phyloP scores from a whole-genome alignment of 2,888 invertebrate species.

The Dicranocentrus wangi region DNA sequence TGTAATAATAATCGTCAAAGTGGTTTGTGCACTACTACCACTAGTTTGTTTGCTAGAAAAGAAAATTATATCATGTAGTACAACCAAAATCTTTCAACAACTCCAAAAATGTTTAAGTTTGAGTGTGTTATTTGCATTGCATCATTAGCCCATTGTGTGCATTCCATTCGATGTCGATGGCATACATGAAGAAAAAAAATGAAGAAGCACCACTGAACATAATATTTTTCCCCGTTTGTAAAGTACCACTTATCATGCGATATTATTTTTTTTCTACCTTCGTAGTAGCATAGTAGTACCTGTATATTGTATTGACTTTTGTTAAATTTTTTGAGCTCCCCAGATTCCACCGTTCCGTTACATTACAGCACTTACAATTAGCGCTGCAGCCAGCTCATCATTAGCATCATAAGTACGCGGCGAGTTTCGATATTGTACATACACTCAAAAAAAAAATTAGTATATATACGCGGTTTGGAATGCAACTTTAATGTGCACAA shows the following conservation, averaged over 20 bases:
- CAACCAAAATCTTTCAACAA: slow-evolving; percentile 12
- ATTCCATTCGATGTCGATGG: neutral
- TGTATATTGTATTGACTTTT: neutral
- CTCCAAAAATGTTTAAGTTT: neutral
- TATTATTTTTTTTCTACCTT: neutral
- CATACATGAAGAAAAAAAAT: neutral
- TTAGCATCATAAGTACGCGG: neutral
- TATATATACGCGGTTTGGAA: neutral
- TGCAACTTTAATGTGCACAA: neutral
- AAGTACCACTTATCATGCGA: slow-evolving; percentile 20
- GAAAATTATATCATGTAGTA: slow-evolving; percentile 28
- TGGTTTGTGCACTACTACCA: slow-evolving; percentile 19
- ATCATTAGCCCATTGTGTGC: neutral
- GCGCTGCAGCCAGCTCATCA: neutral
- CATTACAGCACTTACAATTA: slow-evolving; percentile 23
- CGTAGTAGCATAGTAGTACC: neutral
- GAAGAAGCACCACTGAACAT: slow-evolving; percentile 8
- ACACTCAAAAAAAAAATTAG: too few relatives aligned
- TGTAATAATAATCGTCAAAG: slow-evolving; percentile 31
- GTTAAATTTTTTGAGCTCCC: neutral
- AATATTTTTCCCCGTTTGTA: slow-evolving; percentile 14
- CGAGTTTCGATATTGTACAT: too few relatives aligned
- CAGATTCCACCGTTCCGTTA: slow-evolving; percentile 9
- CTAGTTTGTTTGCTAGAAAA: slow-evolving; percentile 15
- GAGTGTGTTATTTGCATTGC: neutral